Conservation (phyloP, 2,113 vertebrate species). For the Ondatra zibethicus region DNA sequence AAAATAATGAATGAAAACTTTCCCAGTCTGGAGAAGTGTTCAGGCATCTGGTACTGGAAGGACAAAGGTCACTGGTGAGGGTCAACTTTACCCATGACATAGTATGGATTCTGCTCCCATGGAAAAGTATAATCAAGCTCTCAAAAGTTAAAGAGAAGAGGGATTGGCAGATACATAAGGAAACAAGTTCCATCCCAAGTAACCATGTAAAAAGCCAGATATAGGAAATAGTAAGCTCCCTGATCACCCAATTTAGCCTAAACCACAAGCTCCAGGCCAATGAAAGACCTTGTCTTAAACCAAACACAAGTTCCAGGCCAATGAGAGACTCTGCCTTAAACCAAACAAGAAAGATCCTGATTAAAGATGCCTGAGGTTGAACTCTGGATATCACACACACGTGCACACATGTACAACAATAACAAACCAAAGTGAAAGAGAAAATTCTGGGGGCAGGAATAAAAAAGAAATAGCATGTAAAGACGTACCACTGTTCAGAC, state of each 20-base stretch:
- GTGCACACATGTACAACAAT: background rate
- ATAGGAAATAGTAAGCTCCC: background rate
- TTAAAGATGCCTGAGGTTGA: background rate
- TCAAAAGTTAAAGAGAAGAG: background rate
- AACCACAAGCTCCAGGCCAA: background rate
- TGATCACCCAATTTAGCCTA: background rate
- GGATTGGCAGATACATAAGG: background rate
- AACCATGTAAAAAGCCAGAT: too few species aligned
- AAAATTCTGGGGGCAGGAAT: background rate
- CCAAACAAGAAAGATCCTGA: background rate
- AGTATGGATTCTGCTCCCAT: background rate
- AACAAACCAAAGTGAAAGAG: background rate
- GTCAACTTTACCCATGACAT: background rate
- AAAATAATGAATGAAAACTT: background rate
- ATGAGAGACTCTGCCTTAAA: background rate
- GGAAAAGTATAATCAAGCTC: background rate
- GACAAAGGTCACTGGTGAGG: background rate
- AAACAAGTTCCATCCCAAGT: background rate
- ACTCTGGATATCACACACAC: background rate
- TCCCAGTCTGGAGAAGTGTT: background rate
- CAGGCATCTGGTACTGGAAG: background rate
- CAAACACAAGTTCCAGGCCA: background rate
- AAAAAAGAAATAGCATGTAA: too few species aligned
- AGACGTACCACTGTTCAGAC: accelerated
- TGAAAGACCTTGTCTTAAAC: background rate